These are phyloP conservation scores for Epinephelus lanceolatus DNA, from an alignment of 2,113 vertebrate species.

Conservation along the genomic window DNA sequence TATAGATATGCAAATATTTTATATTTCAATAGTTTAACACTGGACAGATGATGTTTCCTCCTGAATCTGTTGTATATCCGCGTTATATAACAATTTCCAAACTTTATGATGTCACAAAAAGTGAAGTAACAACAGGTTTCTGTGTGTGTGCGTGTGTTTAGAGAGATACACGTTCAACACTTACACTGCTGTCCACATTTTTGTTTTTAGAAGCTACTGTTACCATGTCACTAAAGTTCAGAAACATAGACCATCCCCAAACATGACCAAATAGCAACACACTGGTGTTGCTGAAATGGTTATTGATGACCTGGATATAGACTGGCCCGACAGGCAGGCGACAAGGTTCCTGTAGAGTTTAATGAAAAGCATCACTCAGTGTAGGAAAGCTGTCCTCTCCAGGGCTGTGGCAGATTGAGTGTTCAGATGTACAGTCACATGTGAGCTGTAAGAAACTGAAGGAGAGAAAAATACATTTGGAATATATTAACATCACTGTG, in stretches of 20 bases:
- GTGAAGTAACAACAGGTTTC: not conserved
- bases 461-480: conserved; percentile 70
- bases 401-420: conserved; percentile 43
- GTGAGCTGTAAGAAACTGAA: conserved; percentile 32
- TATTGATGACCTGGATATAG: conserved; percentile 58
- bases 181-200: not conserved
- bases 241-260: conserved; percentile 17
- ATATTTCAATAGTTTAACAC: not conserved
- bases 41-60: not conserved
- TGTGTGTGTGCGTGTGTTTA: too few species aligned
- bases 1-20: not conserved
- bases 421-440: conserved; percentile 51
- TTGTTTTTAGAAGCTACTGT: too few species aligned
- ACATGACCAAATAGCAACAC: conserved; percentile 46
- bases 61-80: not conserved
- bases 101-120: not conserved
- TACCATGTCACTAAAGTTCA: not conserved
- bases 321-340: conserved; percentile 70
- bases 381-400: conserved; percentile 52
- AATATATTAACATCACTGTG: conserved; percentile 69
- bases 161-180: not conserved
- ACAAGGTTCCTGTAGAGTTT: conserved; percentile 70
- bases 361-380: conserved; percentile 75
- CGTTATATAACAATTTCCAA: too few species aligned
- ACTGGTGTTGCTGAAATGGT: conserved; percentile 39